These are phyloP conservation scores for Hemicentrotus pulcherrimus DNA, from an alignment of 35 echinoderm and acorn worm genomes.

Conservation along the genomic window DNA sequence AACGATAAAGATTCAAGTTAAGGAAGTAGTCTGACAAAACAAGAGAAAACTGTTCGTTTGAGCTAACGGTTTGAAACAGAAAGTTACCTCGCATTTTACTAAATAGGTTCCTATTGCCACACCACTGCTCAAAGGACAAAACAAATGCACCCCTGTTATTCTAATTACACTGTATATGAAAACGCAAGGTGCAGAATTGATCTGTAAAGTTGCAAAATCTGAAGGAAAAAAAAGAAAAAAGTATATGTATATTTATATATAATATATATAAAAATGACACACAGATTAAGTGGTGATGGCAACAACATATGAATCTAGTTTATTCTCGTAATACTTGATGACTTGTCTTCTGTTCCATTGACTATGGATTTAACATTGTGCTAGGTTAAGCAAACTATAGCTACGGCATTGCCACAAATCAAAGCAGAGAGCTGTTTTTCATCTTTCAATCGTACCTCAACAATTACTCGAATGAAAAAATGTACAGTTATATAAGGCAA, in stretches of 20 bases:
- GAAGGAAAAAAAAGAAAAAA: conserved; percentile 10
- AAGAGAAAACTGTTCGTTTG: not conserved
- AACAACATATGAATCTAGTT: not conserved
- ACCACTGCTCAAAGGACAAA: not conserved
- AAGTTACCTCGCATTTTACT: not conserved
- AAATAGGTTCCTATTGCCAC: not conserved
- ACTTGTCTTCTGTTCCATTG: not conserved
- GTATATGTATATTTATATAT: not conserved
- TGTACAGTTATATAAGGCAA: conserved; percentile 56
- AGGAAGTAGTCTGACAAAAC: conserved; percentile 9
- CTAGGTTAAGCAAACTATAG: conserved; percentile 21
- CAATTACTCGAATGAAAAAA: conserved; percentile 43
- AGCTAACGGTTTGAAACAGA: not conserved
- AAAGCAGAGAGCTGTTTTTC: not conserved
- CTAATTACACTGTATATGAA: not conserved
- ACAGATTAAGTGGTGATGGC: not conserved
- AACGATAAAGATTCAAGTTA: conserved; percentile 38
- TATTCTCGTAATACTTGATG: not conserved
- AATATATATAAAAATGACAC: conserved; percentile 7
- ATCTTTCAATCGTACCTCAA: not conserved
- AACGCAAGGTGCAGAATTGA: conserved; percentile 26
- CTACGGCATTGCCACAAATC: conserved; percentile 32
- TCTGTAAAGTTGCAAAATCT: conserved; percentile 4
- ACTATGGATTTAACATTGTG: not conserved
- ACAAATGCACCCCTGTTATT: not conserved